Evolutionary conservation across 1,140 invertebrate species (phyloP).

Genomic region (Globodera rostochiensis): DNA sequence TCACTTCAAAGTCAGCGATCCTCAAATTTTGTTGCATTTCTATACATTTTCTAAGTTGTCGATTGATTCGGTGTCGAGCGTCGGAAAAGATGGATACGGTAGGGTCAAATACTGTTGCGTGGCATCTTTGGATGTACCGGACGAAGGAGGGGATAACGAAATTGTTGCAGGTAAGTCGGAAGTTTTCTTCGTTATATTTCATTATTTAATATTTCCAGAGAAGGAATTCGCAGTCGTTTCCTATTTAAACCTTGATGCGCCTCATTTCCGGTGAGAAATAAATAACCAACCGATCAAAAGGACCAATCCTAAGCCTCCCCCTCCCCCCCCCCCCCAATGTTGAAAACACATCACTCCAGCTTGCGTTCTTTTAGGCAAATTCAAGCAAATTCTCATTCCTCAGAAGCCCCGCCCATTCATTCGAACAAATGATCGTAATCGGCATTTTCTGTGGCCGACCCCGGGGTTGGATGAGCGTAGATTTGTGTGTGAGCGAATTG

Average conservation of each 20-base stretch:
- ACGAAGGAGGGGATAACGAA: conserved; percentile 57
- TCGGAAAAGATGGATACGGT: conserved; percentile 51
- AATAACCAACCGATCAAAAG: no score
- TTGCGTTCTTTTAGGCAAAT: not conserved
- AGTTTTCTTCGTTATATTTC: not conserved
- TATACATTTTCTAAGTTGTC: conserved; percentile 38
- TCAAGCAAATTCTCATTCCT: not conserved
- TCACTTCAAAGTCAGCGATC: conserved; percentile 38
- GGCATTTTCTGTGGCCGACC: conserved; percentile 40
- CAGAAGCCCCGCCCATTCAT: conserved; percentile 21
- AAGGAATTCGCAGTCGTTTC: conserved; percentile 47
- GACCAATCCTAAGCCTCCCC: no score
- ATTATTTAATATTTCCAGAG: conserved; percentile 40
- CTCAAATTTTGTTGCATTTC: no score
- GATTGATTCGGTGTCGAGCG: conserved; percentile 54
- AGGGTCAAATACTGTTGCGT: conserved; percentile 48
- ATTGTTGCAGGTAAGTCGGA: conserved; percentile 52
- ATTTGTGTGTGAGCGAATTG: conserved; percentile 42
- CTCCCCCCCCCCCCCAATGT: no score
- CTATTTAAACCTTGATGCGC: conserved; percentile 55
- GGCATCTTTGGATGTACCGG: conserved; percentile 50
- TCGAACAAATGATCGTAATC: conserved; percentile 38
- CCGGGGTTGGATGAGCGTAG: conserved; percentile 42
- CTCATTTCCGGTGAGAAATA: conserved; percentile 39
- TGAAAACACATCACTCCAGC: no score